Base-by-base conservation (phyloP, 2,797 vertebrate genomes). In the Anabacerthia variegaticeps region DNA sequence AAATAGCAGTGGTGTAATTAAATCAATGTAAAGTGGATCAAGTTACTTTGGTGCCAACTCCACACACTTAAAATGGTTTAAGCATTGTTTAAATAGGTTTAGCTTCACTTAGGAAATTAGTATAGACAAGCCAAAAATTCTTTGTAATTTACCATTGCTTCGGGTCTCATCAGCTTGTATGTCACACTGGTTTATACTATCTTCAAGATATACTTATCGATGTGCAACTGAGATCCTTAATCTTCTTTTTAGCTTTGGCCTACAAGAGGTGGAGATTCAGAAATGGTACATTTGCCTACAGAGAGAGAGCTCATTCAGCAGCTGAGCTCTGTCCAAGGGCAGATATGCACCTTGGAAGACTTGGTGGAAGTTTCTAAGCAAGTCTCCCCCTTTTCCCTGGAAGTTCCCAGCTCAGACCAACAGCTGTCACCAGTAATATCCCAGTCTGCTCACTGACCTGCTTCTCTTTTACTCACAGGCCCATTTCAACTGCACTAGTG, bases 101-200 rank as follows among this genome's bases (percentile, higher is more conserved):
- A 85, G 92, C 26, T 95, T 97, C 81, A 95, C 95, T 96, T 96
- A 85, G 67, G 90, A 96, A 96, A 96, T 97, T 89, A 89, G 27
- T 77, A 72, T 19, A 95, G 78, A 80, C 88, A 93, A 94, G 96
- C 90, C 93, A 97, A 95, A 96, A 96, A 68, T 37, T 87, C 65
- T 65, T 67, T 80, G 49, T 36, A 68, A 85, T 96, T 94, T 95
- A 46, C 83, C 36, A 59, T 74, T 75, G 46, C 56, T 92, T 94
- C 58, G 95, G 88, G 65, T 65, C 71, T 77, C 27, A 1, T 93
- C 93, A 94, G 37, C 28, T 69, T 80, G 20, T 62, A 27, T 77
- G 74, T 92, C 63, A 39, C 61, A 6, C 65, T 44, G 78, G 43
- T 28, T 89, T 14, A 4, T 75, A 55, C 28, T 26, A 18, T n/a